Conservation (phyloP, 2,113 vertebrate genomes). For the Coregonus clupeaformis region DNA sequence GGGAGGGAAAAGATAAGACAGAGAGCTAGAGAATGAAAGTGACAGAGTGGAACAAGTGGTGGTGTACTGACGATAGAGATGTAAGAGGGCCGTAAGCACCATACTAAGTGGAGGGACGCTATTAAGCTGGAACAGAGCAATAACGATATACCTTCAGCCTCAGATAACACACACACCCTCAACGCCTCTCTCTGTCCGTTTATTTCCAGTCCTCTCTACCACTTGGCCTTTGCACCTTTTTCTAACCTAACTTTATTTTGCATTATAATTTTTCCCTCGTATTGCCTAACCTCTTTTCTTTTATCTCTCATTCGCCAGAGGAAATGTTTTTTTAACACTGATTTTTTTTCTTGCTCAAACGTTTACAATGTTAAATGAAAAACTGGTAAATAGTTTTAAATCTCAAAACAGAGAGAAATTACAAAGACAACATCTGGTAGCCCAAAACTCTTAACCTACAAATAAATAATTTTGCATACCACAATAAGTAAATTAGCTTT, state of each 20-base stretch:
- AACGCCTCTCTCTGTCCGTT: background rate
- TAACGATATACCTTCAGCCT: slow-evolving; percentile 61
- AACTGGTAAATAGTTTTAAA: background rate
- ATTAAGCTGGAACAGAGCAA: slow-evolving; percentile 65
- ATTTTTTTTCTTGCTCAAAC: slow-evolving; percentile 5
- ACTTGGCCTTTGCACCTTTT: slow-evolving; percentile 36
- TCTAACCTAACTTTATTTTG: slow-evolving; percentile 33
- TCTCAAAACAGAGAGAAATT: too few species aligned
- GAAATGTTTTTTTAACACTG: slow-evolving; percentile 31
- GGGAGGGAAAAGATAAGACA: slow-evolving; percentile 33
- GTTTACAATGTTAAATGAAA: background rate
- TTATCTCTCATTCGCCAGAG: slow-evolving; percentile 21
- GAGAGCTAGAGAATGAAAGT: slow-evolving; percentile 32
- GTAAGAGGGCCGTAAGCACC: slow-evolving; percentile 43
- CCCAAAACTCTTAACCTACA: too few species aligned
- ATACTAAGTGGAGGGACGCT: slow-evolving; percentile 59
- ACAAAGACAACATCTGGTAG: too few species aligned
- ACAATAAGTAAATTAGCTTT: too few species aligned
- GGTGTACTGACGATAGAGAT: slow-evolving; percentile 42
- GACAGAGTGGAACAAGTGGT: slow-evolving; percentile 36
- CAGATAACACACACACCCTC: slow-evolving; percentile 44
- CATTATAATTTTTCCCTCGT: slow-evolving; percentile 35
- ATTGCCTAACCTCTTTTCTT: slow-evolving; percentile 24
- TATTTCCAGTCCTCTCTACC: slow-evolving; percentile 31
- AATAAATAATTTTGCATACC: too few species aligned